Evolutionary conservation across 2,888 invertebrate genomes (phyloP).

Genomic region (Xanthostigma xanthostigma): DNA sequence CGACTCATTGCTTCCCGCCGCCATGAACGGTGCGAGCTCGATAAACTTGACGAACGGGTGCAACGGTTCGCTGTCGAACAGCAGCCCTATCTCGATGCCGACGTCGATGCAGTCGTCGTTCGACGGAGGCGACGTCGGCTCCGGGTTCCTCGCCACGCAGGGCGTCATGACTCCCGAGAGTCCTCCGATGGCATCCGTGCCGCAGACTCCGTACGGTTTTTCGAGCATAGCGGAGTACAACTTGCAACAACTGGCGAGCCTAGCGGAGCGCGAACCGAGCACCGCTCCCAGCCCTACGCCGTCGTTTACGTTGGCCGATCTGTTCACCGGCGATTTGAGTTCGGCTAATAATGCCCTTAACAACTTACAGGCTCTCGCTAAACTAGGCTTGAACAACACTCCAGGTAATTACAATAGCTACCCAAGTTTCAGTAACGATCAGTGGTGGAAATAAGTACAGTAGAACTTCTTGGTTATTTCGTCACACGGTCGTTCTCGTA

Average conservation of each 20-base stretch:
- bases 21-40: slow-evolving; percentile 18
- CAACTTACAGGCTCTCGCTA: slow-evolving; percentile 80
- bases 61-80: slow-evolving; percentile 44
- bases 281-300: slow-evolving; percentile 32
- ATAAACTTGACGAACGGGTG: slow-evolving; percentile 21
- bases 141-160: slow-evolving; percentile 20
- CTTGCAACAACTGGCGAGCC: slow-evolving; percentile 65
- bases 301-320: slow-evolving; percentile 60
- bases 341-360: slow-evolving; percentile 63
- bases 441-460: slow-evolving; percentile 6
- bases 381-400: slow-evolving; percentile 51
- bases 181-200: slow-evolving; percentile 26
- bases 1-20: slow-evolving; percentile 26
- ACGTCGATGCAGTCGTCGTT: slow-evolving; percentile 62
- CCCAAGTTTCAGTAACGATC: slow-evolving; percentile 1
- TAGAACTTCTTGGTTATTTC: no score
- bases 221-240: slow-evolving; percentile 77
- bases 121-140: slow-evolving; percentile 46
- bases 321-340: slow-evolving; percentile 55
- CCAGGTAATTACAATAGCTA: slow-evolving; percentile 34
- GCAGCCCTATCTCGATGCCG: slow-evolving; percentile 51
- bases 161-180: slow-evolving; percentile 18
- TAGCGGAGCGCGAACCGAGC: slow-evolving; percentile 48
- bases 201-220: slow-evolving; percentile 34
- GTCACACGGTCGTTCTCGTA: no score